These are phyloP conservation scores for Mastomys natalensis DNA, from an alignment of 2,113 vertebrate species.

Conservation along the genomic window DNA sequence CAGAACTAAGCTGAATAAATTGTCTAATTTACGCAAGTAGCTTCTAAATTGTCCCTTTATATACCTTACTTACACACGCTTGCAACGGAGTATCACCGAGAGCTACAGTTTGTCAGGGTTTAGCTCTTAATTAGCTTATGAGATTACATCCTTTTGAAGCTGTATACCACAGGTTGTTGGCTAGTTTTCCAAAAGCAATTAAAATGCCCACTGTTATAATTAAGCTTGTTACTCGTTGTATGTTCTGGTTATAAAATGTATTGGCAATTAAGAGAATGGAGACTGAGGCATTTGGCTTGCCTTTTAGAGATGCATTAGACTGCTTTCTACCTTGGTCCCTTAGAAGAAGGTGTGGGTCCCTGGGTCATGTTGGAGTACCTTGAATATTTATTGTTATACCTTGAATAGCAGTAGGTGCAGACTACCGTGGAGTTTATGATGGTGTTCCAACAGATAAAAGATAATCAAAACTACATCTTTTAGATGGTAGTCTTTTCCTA, in stretches of 20 bases:
- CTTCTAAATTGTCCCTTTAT: constrained; percentile 80
- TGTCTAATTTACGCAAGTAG: constrained; percentile 75
- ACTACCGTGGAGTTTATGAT: constrained; percentile 8
- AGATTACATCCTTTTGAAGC: constrained; percentile 82
- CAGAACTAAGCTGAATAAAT: constrained; percentile 74
- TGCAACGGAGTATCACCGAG: constrained; percentile 53
- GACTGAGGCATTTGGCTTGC: neutral
- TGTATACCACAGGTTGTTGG: constrained; percentile 80
- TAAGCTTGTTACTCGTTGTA: constrained; percentile 73
- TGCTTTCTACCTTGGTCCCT: neutral
- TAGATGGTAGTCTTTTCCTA: neutral
- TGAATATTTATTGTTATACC: constrained; percentile 37
- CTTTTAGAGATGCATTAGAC: neutral
- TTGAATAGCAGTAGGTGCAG: neutral
- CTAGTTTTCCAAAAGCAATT: constrained; percentile 82
- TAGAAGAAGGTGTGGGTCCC: neutral
- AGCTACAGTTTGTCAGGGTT: constrained; percentile 80
- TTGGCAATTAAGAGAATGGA: constrained; percentile 72
- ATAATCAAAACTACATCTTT: constrained; percentile 21
- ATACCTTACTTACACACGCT: constrained; percentile 69
- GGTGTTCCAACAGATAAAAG: neutral
- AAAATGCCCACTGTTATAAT: constrained; percentile 76
- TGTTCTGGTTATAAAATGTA: constrained; percentile 69
- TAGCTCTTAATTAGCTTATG: constrained; percentile 85
- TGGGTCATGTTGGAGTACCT: neutral